Conservation (phyloP, 1,140 invertebrate species). For the Anoplolepis gracilipes region DNA sequence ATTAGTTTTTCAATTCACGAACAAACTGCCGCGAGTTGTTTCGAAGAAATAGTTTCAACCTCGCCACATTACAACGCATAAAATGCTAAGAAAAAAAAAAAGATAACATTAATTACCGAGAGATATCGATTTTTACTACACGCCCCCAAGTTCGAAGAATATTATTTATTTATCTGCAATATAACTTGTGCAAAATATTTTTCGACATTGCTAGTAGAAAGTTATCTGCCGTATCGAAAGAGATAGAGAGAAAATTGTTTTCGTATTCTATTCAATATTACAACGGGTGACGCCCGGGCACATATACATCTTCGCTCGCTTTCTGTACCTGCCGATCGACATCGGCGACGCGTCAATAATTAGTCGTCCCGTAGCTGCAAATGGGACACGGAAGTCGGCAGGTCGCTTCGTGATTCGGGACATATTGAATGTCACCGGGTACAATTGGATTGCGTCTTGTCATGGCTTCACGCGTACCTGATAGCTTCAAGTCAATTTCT, state of each 20-base stretch:
- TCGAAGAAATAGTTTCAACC: conserved; percentile 13
- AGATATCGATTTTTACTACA: background rate
- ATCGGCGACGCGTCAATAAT: conserved; percentile 65
- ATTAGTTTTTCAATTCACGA: conserved; percentile 5
- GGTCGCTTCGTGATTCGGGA: conserved; percentile 56
- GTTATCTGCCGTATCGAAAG: background rate
- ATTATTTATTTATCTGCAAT: background rate
- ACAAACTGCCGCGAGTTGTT: background rate
- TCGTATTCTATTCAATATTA: conserved; percentile 24
- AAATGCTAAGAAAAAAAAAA: background rate
- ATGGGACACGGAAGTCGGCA: conserved; percentile 43
- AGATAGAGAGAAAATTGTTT: conserved; percentile 18
- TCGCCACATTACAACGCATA: conserved; percentile 1
- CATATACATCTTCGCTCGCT: conserved; percentile 26
- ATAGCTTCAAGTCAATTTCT: conserved; percentile 10
- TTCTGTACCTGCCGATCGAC: conserved; percentile 46
- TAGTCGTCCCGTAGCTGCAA: conserved; percentile 52
- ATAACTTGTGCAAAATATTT: conserved; percentile 1
- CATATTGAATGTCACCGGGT: conserved; percentile 54
- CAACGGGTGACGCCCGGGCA: conserved; percentile 7
- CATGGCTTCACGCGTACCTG: background rate
- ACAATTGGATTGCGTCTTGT: conserved; percentile 31
- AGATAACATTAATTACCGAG: too few relatives aligned
- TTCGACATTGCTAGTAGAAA: background rate
- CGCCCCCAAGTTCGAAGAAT: background rate